A percentile compares a stretch with the other conserved stretches of the same genome.
phyloP scores from a whole-genome alignment of 2,113 vertebrate species.

The Mustela nigripes region DNA sequence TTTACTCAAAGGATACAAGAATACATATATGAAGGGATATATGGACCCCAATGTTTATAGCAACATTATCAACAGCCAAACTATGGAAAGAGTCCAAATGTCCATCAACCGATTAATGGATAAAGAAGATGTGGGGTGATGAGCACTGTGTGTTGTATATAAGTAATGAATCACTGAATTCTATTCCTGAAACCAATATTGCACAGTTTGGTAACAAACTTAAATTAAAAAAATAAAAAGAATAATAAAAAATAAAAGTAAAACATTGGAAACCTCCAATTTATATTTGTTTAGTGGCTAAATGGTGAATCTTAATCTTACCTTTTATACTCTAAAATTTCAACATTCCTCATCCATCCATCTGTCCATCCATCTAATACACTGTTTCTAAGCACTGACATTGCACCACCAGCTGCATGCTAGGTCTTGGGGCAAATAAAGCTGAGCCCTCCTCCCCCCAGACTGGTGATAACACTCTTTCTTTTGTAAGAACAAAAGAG shows the following conservation, averaged over 20 bases:
- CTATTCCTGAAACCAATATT: not conserved
- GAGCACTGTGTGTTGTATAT: not conserved
- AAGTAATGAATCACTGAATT: not conserved
- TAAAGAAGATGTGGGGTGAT: not conserved
- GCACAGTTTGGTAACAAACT: not conserved
- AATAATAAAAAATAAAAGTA: not conserved
- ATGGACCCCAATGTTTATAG: not conserved
- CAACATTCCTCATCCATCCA: not conserved
- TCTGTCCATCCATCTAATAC: not conserved
- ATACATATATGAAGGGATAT: not conserved
- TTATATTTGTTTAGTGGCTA: not conserved
- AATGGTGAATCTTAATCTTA: not conserved
- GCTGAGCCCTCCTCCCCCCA: not conserved
- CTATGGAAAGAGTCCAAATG: not conserved
- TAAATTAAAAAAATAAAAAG: not conserved
- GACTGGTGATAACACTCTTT: not conserved
- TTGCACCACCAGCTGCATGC: not conserved
- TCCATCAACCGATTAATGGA: not conserved
- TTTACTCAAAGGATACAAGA: not conserved
- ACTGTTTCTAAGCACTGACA: not conserved
- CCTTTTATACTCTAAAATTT: not conserved
- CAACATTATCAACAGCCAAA: not conserved
- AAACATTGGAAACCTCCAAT: not conserved
- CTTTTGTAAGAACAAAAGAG: not conserved
- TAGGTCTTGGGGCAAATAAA: not conserved